Evolutionary conservation across 2,888 invertebrate genomes (phyloP), one percentile per base, ranked within the genome.

Genomic region (Agrilus biguttatus): DNA sequence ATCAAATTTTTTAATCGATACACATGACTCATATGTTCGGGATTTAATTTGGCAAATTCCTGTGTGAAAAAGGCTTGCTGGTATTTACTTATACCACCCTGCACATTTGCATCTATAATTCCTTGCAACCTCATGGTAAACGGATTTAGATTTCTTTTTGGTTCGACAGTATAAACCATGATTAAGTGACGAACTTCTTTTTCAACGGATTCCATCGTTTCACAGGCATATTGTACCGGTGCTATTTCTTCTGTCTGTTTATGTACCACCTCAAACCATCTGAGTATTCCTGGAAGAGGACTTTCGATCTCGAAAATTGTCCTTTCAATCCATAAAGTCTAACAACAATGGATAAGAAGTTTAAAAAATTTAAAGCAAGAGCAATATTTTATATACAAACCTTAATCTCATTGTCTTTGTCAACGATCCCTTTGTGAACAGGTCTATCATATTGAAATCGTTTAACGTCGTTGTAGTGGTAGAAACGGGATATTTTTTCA

Each of bases 321-420:
- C 40, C 93, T 74, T 66, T 96, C 95, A 53, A 95, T 84, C 93
- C 95, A 95, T 48, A 96, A 71, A 42, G 86, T 89, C 78, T 81
- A 63, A 23, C 69, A 68, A 45, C 33, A 45, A 39, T n/a, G 8
- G 3, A 32, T 39, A 32, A 39, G 5, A 10, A 12, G 23, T 33
- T 32, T 10, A 13, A 14, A 19, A 14, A 8, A 37, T 21, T 3
- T 8, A 37, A 38, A 32, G 8, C 17, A 41, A 14, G 28, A 37
- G 36, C n/a, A 17, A 36, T n/a, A n/a, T 8, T 42, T 37, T 40
- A 12, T 36, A 39, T 33, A 40, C 46, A 48, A 60, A 77, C 78
- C 73, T 93, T 93, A 59, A 92, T 92, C 68, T 96, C 95, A 62
- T 95, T 95, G 49, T 91, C 90, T 60, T 88, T 87, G 59, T 93